Conservation (phyloP, 2,797 vertebrate genomes). For the Glyptemys insculpta region DNA sequence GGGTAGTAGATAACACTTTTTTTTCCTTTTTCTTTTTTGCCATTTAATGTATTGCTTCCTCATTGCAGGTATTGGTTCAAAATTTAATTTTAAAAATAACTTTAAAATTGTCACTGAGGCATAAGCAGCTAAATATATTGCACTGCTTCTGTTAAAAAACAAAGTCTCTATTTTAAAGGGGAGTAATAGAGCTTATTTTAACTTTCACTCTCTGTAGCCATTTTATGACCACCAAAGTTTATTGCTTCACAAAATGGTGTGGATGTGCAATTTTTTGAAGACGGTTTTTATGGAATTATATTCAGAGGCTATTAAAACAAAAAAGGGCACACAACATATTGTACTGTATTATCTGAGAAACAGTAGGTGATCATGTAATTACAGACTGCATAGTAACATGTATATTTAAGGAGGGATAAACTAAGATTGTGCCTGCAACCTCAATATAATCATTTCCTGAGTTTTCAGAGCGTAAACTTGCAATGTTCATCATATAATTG, state of each 20-base stretch:
- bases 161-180: slow-evolving; percentile 34
- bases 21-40: background rate
- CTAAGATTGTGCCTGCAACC: background rate
- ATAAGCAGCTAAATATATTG: background rate
- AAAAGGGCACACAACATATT: background rate
- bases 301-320: background rate
- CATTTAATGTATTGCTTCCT: slow-evolving; percentile 26
- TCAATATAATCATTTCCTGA: background rate
- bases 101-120: background rate
- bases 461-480: background rate
- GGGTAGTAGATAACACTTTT: background rate
- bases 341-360: background rate
- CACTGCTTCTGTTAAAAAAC: background rate
- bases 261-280: background rate
- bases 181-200: background rate
- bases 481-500: background rate
- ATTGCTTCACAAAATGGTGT: slow-evolving; percentile 15
- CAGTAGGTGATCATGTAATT: background rate
- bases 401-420: background rate
- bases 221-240: slow-evolving; percentile 36
- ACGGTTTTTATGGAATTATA: background rate
- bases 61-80: slow-evolving; percentile 4
- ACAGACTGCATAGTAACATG: background rate
- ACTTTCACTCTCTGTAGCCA: slow-evolving; percentile 9
- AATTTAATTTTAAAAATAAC: slow-evolving; percentile 28